Evolutionary conservation across 2,797 vertebrate genomes (phyloP).

Genomic region (Pipistrellus kuhlii): DNA sequence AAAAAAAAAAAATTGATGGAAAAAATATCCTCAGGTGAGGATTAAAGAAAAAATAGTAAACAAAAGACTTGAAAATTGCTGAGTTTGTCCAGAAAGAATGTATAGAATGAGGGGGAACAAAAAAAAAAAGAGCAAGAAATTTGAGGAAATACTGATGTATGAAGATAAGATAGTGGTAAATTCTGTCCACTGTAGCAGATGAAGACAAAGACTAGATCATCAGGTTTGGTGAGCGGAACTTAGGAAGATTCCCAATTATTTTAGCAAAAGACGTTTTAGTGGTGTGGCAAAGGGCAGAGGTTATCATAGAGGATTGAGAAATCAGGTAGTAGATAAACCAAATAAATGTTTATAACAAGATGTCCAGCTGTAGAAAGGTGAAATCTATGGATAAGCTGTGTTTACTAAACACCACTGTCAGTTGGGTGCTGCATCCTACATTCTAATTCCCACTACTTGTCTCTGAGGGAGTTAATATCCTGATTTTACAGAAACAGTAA

Average conservation of each 20-base stretch:
- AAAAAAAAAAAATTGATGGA: no score
- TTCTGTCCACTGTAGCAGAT: not conserved
- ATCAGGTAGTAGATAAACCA: not conserved
- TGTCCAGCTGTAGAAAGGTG: not conserved
- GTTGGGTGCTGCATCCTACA: rapidly evolving
- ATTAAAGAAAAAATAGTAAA: no score
- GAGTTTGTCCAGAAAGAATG: not conserved
- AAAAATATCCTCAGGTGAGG: no score
- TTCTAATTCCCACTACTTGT: not conserved
- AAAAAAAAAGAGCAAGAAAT: not conserved
- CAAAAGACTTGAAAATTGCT: not conserved
- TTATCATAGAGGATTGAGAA: not conserved
- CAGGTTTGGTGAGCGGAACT: not conserved
- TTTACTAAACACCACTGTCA: not conserved
- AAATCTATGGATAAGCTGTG: not conserved
- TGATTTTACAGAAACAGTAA: not conserved
- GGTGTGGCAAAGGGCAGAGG: not conserved
- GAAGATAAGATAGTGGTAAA: not conserved
- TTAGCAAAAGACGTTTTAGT: not conserved
- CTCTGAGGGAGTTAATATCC: not conserved
- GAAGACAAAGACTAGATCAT: not conserved
- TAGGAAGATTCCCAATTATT: not conserved
- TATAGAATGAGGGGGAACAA: not conserved
- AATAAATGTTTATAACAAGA: not conserved
- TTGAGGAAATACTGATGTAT: not conserved